Evolutionary conservation across 2,113 vertebrate genomes (phyloP).

Genomic region (Cariama cristata): DNA sequence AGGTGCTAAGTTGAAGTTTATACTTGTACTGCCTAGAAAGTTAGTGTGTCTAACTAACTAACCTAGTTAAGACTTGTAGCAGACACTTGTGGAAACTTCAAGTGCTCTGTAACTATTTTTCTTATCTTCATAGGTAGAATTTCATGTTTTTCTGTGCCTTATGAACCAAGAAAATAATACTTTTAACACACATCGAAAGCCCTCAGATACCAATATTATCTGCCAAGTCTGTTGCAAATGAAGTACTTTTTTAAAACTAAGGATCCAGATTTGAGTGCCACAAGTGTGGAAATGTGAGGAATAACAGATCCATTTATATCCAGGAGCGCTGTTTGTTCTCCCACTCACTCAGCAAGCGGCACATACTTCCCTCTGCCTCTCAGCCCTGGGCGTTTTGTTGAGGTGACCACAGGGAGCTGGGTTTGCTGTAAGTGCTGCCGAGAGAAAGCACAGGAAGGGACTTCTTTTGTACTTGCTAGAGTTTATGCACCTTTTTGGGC

Average conservation of each 20-base stretch:
- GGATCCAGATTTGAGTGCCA: background rate
- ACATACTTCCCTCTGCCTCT: background rate
- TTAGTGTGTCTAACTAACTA: background rate
- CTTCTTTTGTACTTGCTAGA: background rate
- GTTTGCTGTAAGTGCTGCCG: background rate
- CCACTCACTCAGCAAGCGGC: background rate
- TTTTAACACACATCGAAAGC: background rate
- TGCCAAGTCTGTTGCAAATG: background rate
- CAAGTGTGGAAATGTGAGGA: background rate
- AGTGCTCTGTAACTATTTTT: background rate
- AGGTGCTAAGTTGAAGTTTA: background rate
- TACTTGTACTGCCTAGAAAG: background rate
- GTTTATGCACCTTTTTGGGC: background rate
- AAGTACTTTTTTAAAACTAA: background rate
- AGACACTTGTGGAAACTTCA: background rate
- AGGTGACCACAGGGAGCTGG: background rate
- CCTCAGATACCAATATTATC: background rate
- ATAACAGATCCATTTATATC: conserved; percentile 26
- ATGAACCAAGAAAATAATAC: background rate
- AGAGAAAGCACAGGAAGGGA: background rate
- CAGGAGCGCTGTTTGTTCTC: background rate
- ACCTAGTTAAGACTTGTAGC: background rate
- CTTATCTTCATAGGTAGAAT: background rate
- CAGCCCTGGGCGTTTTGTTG: accelerated
- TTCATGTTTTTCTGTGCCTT: background rate